phyloP scores from a whole-genome alignment of 2,797 vertebrate species.

The Peromyscus aztecus region DNA sequence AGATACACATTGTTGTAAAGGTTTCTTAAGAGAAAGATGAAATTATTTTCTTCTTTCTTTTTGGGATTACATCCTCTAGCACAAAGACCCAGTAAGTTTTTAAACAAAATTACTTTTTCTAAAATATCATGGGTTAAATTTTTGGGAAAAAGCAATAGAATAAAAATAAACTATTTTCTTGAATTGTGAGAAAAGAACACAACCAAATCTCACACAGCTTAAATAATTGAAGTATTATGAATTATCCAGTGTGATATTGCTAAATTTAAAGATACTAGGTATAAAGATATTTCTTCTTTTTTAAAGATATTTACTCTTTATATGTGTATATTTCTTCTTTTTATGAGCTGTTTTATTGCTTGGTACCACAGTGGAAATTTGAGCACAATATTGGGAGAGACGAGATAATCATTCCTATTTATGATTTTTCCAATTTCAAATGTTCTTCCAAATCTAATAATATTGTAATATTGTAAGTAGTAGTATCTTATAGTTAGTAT shows the following conservation, averaged over 20 bases:
- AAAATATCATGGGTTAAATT: not conserved
- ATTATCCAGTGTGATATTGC: not conserved
- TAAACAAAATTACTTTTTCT: not conserved
- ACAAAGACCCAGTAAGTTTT: not conserved
- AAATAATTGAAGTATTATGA: not conserved
- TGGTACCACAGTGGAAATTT: not conserved
- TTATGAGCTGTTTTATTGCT: not conserved
- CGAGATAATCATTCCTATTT: not conserved
- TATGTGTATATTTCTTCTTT: not conserved
- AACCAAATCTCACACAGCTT: not conserved
- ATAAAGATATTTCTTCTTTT: not conserved
- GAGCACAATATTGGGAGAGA: not conserved
- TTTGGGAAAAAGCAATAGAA: not conserved
- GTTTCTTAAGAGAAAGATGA: not conserved
- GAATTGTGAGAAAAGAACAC: not conserved
- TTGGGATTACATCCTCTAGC: not conserved
- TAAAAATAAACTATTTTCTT: not conserved
- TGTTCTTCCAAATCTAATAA: constrained; percentile 20
- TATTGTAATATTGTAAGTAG: not conserved
- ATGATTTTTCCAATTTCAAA: not conserved
- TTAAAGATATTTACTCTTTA: not conserved
- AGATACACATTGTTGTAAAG: not conserved
- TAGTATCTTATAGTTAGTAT: not conserved
- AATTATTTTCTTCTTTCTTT: not conserved
- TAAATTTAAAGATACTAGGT: not conserved